These are phyloP conservation scores for Morpho deidamia DNA, from an alignment of 2,888 invertebrate species.

Conservation along the genomic window DNA sequence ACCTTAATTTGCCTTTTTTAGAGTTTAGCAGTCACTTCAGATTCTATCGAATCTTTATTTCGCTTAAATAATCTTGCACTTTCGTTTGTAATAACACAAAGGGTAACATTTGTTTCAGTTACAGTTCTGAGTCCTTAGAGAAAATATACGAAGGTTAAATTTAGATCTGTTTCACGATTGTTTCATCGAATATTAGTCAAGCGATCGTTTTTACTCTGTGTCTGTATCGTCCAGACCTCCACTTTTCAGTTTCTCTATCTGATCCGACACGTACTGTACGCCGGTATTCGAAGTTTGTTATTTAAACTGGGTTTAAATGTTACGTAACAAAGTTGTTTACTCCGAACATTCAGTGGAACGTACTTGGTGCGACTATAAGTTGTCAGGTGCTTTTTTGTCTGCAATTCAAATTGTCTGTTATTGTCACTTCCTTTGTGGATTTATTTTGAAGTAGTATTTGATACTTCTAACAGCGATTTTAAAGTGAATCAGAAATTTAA, in stretches of 20 bases:
- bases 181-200: constrained; percentile 23
- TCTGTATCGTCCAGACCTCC: constrained; percentile 13
- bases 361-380: constrained; percentile 36
- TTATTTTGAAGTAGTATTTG: not conserved
- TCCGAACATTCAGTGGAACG: constrained; percentile 50
- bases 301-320: constrained; percentile 49
- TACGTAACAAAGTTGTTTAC: constrained; percentile 52
- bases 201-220: constrained; percentile 22
- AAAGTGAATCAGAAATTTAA: not conserved
- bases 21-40: too few species aligned
- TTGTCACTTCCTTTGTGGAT: constrained; percentile 5
- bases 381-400: constrained; percentile 42
- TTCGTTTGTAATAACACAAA: not conserved
- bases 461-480: not conserved
- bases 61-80: too few species aligned
- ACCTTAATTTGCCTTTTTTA: too few species aligned
- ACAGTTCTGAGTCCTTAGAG: constrained; percentile 8
- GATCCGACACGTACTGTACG: constrained; percentile 13
- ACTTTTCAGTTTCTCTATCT: constrained; percentile 18
- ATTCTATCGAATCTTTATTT: too few species aligned
- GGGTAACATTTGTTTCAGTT: not conserved
- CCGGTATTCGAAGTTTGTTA: constrained; percentile 22
- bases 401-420: constrained; percentile 11
- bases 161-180: constrained; percentile 22
- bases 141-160: constrained; percentile 19